Percentiles rank a stretch among this genome's conserved stretches.
phyloP scores from a whole-genome alignment of 2,113 vertebrate genomes.

The Prunella fulvescens region DNA sequence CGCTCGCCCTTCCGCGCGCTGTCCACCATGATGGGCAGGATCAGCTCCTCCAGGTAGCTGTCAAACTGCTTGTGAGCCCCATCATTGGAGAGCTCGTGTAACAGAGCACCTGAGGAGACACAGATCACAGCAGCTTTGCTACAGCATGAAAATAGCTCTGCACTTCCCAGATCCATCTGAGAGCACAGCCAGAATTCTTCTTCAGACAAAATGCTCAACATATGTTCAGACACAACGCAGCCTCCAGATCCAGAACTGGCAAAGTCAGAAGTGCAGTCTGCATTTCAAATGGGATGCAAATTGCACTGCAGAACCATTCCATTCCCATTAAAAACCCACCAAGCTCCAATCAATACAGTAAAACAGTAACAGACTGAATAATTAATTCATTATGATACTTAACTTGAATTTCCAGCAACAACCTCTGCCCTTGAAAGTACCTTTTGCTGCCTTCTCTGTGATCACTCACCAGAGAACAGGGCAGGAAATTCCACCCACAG shows the following conservation, averaged over 20 bases:
- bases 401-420: neutral
- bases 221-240: neutral
- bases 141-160: neutral
- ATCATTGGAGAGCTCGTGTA: slow-evolving; percentile 94
- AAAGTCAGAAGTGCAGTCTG: neutral
- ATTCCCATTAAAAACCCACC: neutral
- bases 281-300: neutral
- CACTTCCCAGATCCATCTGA: neutral
- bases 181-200: neutral
- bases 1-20: slow-evolving; percentile 91
- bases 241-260: neutral
- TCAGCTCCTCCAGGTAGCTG: slow-evolving; percentile 91
- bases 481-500: neutral
- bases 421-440: neutral
- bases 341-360: neutral
- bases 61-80: slow-evolving; percentile 93
- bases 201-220: neutral
- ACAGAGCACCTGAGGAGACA: slow-evolving; percentile 81
- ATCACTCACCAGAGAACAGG: neutral
- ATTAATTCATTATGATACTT: neutral
- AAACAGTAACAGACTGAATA: neutral
- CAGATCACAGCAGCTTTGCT: neutral
- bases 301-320: neutral
- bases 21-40: slow-evolving; percentile 93
- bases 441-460: neutral